Percentiles rank a stretch among this genome's conserved stretches.
Evolutionary conservation across 2,797 vertebrate species (phyloP).

Genomic region (Neomorphus geoffroyi): DNA sequence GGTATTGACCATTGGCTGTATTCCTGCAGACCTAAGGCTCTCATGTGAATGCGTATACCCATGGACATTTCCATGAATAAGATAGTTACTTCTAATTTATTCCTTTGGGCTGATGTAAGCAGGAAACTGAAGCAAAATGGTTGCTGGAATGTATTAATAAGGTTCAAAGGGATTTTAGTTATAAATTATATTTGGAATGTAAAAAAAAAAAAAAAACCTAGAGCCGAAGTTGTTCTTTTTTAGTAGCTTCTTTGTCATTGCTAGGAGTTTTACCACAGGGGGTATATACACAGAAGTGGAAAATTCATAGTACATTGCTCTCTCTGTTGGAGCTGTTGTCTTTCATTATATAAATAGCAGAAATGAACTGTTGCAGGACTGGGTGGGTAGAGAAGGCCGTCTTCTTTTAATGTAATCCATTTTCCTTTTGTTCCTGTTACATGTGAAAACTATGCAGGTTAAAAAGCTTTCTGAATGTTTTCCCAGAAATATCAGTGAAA

Average conservation of each 20-base stretch:
- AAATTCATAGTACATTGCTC: conserved; percentile 61
- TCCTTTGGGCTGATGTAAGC: not conserved
- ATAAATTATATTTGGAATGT: not conserved
- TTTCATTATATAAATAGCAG: conserved; percentile 47
- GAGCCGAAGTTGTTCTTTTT: not conserved
- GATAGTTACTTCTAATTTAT: not conserved
- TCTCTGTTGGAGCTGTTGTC: conserved; percentile 58
- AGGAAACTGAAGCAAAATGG: not conserved
- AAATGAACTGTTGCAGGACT: conserved; percentile 12
- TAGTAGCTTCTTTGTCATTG: conserved; percentile 14
- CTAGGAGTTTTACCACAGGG: conserved; percentile 1
- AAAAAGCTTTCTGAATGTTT: conserved; percentile 26
- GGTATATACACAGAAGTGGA: not conserved
- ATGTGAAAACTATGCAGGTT: not conserved
- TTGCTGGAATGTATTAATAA: conserved; percentile 24
- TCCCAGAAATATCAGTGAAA: not conserved
- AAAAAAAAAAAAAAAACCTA: not conserved
- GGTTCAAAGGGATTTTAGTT: conserved; percentile 24
- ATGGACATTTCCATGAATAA: not conserved
- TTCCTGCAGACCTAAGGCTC: not conserved
- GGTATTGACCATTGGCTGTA: not conserved
- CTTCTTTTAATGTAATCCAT: not conserved
- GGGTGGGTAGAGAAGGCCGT: not conserved
- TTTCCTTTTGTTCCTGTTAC: not conserved
- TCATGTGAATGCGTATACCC: not conserved